Base-by-base conservation (phyloP, 35 echinoderm and acorn worm species). In the Hemicentrotus pulcherrimus region DNA sequence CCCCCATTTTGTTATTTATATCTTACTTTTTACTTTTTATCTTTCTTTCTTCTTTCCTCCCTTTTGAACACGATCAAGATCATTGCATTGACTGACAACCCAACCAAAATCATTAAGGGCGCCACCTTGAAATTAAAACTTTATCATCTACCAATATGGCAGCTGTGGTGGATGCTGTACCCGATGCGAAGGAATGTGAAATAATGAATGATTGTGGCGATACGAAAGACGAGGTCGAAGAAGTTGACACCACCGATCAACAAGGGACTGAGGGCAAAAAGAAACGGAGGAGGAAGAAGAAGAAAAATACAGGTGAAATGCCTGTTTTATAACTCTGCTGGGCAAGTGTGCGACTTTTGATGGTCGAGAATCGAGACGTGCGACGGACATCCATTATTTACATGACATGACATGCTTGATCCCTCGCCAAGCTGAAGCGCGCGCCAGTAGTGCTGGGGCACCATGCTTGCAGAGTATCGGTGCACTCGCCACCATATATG, bases 241-340 rank as follows among this genome's bases (percentile, higher is more conserved):
- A 32, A n/a, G 95, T 97, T 78, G 86, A 60, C 32, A 48, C 47
- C 86, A 87, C 86, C n/a, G 92, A 94, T 60, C 92, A 95, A 58
- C 86, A 96, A 31, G 94, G 35, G 31, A 46, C 91, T 5, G 92
- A 94, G 71, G 71, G 32, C 92, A 98, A 86, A 87, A 96, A 97
- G 96, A 96, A 92, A 94, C 33, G 41, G 32, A 94, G 85, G 59
- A 94, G 88, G 31, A 94, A 88, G 48, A 92, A 94, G 50, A 96
- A 96, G 94, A 98, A 95, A 95, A 98, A 94, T 94, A 98, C 95
- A 96, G 95, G 94, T 96, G 96, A 95, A 19, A 24, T 88, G 11
- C 32, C 10, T 45, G 19, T 61, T 89, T 47, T 31, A 47, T 31
- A 24, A 31, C 14, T n/a, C 22, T 22, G 19, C 94, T 88, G 46